These are phyloP conservation scores for Oceanodroma leucorhoa DNA, from an alignment of 2,797 vertebrate genomes.

Conservation along the genomic window DNA sequence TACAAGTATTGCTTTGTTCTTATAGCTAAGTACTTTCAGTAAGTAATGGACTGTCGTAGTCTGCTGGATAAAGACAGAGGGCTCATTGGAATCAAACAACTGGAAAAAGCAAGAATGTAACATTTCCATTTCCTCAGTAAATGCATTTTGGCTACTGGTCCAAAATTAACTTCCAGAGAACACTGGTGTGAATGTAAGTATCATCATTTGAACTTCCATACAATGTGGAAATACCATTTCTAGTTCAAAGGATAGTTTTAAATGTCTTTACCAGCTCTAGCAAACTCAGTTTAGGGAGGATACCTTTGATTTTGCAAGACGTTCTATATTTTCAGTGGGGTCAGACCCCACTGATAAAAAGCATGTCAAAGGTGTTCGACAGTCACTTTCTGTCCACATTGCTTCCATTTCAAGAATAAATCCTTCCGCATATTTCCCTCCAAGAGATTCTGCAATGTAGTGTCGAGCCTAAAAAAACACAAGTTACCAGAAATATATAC, in stretches of 20 bases:
- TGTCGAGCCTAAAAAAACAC: conserved; percentile 72
- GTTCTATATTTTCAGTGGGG: conserved; percentile 85
- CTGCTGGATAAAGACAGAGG: neutral
- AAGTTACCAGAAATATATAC: neutral
- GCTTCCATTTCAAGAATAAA: conserved; percentile 83
- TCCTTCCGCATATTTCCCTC: conserved; percentile 78
- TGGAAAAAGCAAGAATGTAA: neutral
- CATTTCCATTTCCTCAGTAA: neutral
- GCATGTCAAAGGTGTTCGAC: conserved; percentile 80
- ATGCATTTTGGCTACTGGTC: neutral
- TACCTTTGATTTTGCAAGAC: conserved; percentile 83
- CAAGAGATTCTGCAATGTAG: conserved; percentile 84
- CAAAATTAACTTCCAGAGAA: neutral
- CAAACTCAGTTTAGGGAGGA: neutral
- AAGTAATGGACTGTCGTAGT: neutral
- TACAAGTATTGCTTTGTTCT: neutral
- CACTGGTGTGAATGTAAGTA: neutral
- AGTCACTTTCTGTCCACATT: conserved; percentile 82
- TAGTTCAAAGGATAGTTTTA: neutral
- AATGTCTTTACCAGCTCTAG: neutral
- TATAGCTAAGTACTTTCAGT: neutral
- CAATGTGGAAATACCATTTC: neutral
- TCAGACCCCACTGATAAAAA: conserved; percentile 86
- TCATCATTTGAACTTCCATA: neutral
- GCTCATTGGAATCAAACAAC: neutral